phyloP scores from a whole-genome alignment of 2,888 invertebrate genomes.

The Hydroisotoma schaefferi region DNA sequence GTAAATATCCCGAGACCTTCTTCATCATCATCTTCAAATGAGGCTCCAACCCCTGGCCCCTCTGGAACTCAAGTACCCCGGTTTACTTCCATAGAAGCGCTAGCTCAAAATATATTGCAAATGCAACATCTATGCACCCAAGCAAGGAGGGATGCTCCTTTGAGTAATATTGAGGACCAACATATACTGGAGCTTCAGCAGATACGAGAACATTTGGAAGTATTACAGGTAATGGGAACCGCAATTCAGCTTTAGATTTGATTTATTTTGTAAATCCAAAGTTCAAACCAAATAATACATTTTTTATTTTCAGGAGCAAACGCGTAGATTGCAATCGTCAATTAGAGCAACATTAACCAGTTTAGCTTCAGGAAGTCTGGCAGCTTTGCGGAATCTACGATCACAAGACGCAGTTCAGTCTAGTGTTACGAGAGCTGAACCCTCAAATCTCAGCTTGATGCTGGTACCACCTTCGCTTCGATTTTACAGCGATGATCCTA shows the following conservation, averaged over 20 bases:
- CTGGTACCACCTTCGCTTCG: too few relatives aligned
- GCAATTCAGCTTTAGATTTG: too few relatives aligned
- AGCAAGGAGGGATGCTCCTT: constrained; percentile 42
- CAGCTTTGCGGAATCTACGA: constrained; percentile 22
- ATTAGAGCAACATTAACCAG: constrained; percentile 45
- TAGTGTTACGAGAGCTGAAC: neutral
- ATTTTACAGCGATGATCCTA: too few relatives aligned
- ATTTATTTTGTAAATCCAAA: too few relatives aligned
- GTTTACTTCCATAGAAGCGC: constrained; percentile 43
- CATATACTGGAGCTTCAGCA: constrained; percentile 46
- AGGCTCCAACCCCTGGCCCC: too few relatives aligned
- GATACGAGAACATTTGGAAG: constrained; percentile 44
- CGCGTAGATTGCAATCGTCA: constrained; percentile 44
- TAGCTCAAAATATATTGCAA: constrained; percentile 47
- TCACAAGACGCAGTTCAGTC: constrained; percentile 7
- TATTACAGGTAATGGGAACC: too few relatives aligned
- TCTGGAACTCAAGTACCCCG: too few relatives aligned
- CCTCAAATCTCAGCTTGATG: neutral
- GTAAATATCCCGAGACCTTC: too few relatives aligned
- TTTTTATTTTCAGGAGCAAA: constrained; percentile 42
- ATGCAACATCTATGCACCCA: constrained; percentile 48
- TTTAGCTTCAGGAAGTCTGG: constrained; percentile 44
- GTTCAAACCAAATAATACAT: too few relatives aligned
- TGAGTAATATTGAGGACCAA: constrained; percentile 40
- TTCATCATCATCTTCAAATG: too few relatives aligned